Conservation (phyloP, 53 echinoderm and acorn worm genomes). For the Patiria pectinifera region DNA sequence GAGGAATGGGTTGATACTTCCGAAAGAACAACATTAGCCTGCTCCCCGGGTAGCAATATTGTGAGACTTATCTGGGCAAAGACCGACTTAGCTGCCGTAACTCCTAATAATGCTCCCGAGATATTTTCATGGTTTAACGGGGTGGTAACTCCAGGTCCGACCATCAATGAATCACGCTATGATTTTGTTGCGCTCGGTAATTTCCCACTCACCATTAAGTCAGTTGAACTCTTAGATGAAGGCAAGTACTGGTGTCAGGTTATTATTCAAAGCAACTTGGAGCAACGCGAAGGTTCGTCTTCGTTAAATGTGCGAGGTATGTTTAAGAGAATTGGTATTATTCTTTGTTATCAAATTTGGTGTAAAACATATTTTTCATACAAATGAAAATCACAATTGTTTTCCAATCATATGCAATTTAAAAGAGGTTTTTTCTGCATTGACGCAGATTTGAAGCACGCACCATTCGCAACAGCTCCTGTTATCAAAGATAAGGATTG, state of each 20-base stretch:
- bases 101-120: neutral
- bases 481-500: no score
- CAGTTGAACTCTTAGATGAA: neutral
- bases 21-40: neutral
- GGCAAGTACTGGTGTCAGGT: neutral
- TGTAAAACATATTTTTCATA: no score
- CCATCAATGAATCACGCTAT: neutral
- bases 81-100: neutral
- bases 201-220: neutral
- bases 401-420: no score
- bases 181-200: neutral
- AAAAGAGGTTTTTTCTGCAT: no score
- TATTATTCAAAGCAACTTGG: neutral
- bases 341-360: no score
- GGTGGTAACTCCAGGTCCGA: neutral
- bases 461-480: no score
- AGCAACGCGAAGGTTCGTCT: neutral
- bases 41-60: neutral
- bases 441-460: no score
- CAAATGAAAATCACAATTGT: no score
- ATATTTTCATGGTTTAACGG: neutral
- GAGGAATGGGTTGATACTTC: neutral
- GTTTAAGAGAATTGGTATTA: neutral
- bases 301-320: neutral
- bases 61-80: neutral